phyloP scores from a whole-genome alignment of 2,113 vertebrate genomes.

The Archocentrus centrarchus region DNA sequence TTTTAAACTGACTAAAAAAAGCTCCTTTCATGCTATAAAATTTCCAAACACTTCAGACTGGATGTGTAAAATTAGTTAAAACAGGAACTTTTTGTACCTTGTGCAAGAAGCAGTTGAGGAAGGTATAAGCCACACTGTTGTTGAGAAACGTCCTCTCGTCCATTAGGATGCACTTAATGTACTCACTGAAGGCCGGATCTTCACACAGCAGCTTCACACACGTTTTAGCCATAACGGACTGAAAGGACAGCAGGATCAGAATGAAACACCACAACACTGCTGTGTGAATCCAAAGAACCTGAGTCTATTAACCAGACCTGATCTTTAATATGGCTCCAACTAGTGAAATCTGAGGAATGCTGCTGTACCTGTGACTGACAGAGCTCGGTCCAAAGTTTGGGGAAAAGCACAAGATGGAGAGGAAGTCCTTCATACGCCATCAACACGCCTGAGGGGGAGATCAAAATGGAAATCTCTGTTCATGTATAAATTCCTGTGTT shows the following conservation, averaged over 20 bases:
- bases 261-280: fast-evolving
- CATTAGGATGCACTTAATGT: constrained; percentile 98
- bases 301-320: not conserved
- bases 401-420: constrained; percentile 94
- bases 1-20: no score
- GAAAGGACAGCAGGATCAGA: not conserved
- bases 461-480: not conserved
- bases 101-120: constrained; percentile 95
- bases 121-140: constrained; percentile 93
- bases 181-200: constrained; percentile 96
- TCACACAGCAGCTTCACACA: constrained; percentile 97
- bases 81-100: constrained; percentile 81
- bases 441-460: constrained; percentile 87
- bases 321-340: not conserved
- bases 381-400: constrained; percentile 98
- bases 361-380: constrained; percentile 89
- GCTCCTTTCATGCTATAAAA: no score
- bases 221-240: constrained; percentile 94
- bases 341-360: not conserved
- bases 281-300: not conserved
- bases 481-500: not conserved
- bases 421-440: constrained; percentile 98
- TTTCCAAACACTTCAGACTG: no score
- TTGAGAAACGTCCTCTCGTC: constrained; percentile 97
- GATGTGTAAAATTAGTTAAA: no score